A percentile compares a stretch with the other conserved stretches of the same genome.
Evolutionary conservation across 1,140 invertebrate species (phyloP).

Genomic region (Drosophila tani): DNA sequence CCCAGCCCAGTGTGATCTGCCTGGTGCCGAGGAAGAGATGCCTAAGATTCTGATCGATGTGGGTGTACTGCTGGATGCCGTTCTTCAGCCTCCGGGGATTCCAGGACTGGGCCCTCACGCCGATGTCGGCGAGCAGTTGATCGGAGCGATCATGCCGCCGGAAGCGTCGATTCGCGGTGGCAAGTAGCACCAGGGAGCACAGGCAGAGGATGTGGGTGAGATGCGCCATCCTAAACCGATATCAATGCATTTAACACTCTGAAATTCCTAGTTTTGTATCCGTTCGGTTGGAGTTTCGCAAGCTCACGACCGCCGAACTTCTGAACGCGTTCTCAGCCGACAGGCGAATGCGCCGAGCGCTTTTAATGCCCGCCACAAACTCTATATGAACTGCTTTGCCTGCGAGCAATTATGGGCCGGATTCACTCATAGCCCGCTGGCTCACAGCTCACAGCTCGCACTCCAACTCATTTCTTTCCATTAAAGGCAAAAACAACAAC

Average conservation of each 20-base stretch:
- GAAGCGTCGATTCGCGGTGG: constrained; percentile 8
- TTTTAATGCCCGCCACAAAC: constrained; percentile 56
- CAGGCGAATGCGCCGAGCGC: constrained; percentile 50
- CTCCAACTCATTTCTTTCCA: constrained; percentile 67
- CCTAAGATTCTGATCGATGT: constrained; percentile 50
- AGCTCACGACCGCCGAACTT: constrained; percentile 50
- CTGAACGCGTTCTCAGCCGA: constrained; percentile 71
- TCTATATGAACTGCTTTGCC: constrained; percentile 39
- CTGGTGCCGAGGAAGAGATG: constrained; percentile 46
- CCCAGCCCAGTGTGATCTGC: constrained; percentile 24
- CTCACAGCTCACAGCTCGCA: constrained; percentile 27
- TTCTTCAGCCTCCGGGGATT: constrained; percentile 30
- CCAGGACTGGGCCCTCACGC: constrained; percentile 36
- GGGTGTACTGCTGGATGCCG: constrained; percentile 54
- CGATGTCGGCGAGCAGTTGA: constrained; percentile 54
- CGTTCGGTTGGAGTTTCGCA: constrained; percentile 2
- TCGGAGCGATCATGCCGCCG: constrained; percentile 56
- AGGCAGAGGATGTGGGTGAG: background rate
- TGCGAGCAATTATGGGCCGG: constrained; percentile 39
- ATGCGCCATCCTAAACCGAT: background rate
- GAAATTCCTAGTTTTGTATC: background rate
- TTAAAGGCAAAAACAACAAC: constrained; percentile 41
- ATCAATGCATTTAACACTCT: background rate
- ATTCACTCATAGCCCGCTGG: constrained; percentile 8
- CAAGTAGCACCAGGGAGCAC: background rate